A percentile compares a stretch with the other conserved stretches of the same genome.
These are phyloP conservation scores for Campoletis raptor DNA, from an alignment of 2,888 invertebrate genomes.

Conservation along the genomic window DNA sequence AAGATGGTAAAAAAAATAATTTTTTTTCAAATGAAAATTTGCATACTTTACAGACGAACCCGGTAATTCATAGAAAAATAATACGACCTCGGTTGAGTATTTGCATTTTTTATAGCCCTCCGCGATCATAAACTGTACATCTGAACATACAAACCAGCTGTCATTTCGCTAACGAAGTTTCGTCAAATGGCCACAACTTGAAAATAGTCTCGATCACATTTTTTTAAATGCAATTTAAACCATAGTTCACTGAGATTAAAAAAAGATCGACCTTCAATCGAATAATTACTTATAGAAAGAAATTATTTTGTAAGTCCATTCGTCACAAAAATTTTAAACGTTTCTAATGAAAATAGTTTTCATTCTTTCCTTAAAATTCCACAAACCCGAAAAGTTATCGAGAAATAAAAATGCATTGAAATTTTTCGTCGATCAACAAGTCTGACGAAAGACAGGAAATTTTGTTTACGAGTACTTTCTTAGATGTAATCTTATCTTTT, in stretches of 20 bases:
- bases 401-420: not conserved
- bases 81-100: not conserved
- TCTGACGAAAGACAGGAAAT: not conserved
- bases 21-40: not conserved
- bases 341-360: not conserved
- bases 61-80: conserved; percentile 12
- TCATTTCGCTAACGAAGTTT: conserved; percentile 29
- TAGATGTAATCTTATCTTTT: not conserved
- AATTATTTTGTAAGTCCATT: not conserved
- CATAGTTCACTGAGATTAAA: not conserved
- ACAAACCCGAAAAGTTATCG: not conserved
- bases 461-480: not conserved
- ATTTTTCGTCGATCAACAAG: not conserved
- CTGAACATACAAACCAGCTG: conserved; percentile 13
- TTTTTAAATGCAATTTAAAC: not conserved
- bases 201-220: not conserved
- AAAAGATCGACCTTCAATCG: not conserved
- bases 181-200: not conserved
- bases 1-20: conserved; percentile 4
- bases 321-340: not conserved
- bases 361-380: not conserved
- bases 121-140: not conserved
- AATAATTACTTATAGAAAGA: not conserved
- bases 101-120: conserved; percentile 34
- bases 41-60: not conserved